Base-by-base conservation (phyloP, 2,888 invertebrate species). In the Lumbricus terrestris region DNA sequence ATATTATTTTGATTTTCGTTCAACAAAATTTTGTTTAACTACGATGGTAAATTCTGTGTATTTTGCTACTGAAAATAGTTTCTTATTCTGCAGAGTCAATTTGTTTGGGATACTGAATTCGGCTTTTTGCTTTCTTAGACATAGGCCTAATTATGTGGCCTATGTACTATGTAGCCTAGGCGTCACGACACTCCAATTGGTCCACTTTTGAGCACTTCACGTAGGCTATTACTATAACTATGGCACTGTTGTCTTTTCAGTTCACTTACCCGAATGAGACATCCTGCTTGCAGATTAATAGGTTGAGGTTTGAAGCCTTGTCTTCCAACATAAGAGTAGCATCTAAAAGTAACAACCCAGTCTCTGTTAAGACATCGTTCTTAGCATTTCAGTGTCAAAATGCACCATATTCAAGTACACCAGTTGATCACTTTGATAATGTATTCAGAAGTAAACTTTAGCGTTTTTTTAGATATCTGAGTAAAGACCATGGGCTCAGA, bases 291-390 rank as follows among this genome's bases (percentile, higher is more conserved):
- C 35, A 90, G 42, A 69, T 90, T 90, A 37, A 90, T 20, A 13
- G 88, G 88, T 38, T 90, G 90, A 33, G 90, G 88, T 18, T 54
- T 88, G 82, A 83, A 88, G 13, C 20, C 20, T n/a, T 89, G 47
- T 42, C 82, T 82, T 29, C 91, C 91, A 40, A 91, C 91, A 40
- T 90, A 91, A 34, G 91, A 91, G 34, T 88, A 91, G 85, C 91
- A 91, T 29, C 91, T 91, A 38, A 35, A 47, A 47, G 82, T 33
- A 90, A 54, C 8, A 34, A 90, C 23, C 16, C 11, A 38, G n/a
- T 69, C n/a, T 69, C 69, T 69, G n/a, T 69, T 69, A 69, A n/a
- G n/a, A n/a, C 69, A 69, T n/a, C n/a, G 29, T 0, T 11, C n/a
- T 69, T 16, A 69, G 13, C 69, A 3, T 8, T n/a, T 15, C n/a